phyloP scores from a whole-genome alignment of 92 coral and sea anemone genomes.

The Anthopleura xanthogrammica region DNA sequence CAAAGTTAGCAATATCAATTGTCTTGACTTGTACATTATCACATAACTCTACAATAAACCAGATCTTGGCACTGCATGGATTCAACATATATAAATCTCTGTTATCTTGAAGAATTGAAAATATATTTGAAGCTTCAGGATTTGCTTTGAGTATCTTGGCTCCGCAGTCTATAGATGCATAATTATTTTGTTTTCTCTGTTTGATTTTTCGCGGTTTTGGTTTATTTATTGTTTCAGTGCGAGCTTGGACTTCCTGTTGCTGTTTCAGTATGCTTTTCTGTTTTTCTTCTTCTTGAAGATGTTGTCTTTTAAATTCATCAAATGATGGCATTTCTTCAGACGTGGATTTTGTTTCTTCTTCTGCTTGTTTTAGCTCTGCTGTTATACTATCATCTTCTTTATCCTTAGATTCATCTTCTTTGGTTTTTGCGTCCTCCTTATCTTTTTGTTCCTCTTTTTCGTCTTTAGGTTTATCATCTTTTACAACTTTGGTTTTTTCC shows the following conservation, averaged over 20 bases:
- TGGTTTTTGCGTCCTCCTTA: neutral
- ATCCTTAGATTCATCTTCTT: conserved; percentile 11
- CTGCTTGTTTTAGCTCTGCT: conserved; percentile 74
- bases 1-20: conserved; percentile 94
- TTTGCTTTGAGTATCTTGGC: conserved; percentile 82
- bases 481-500: neutral
- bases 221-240: conserved; percentile 37
- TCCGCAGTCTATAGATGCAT: conserved; percentile 95
- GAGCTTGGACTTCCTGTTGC: conserved; percentile 45
- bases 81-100: conserved; percentile 91
- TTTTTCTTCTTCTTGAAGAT: conserved; percentile 87
- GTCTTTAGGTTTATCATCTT: neutral
- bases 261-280: conserved; percentile 51
- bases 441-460: neutral
- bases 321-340: conserved; percentile 98
- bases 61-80: conserved; percentile 92
- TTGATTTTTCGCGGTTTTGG: conserved; percentile 66
- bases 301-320: conserved; percentile 86
- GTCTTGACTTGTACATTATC: conserved; percentile 85
- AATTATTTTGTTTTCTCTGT: conserved; percentile 90
- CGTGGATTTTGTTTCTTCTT: conserved; percentile 64
- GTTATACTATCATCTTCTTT: conserved; percentile 70
- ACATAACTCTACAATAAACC: conserved; percentile 96
- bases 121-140: conserved; percentile 75
- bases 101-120: conserved; percentile 81